Conservation (phyloP, 2,113 vertebrate genomes). For the Muntiacus reevesi region DNA sequence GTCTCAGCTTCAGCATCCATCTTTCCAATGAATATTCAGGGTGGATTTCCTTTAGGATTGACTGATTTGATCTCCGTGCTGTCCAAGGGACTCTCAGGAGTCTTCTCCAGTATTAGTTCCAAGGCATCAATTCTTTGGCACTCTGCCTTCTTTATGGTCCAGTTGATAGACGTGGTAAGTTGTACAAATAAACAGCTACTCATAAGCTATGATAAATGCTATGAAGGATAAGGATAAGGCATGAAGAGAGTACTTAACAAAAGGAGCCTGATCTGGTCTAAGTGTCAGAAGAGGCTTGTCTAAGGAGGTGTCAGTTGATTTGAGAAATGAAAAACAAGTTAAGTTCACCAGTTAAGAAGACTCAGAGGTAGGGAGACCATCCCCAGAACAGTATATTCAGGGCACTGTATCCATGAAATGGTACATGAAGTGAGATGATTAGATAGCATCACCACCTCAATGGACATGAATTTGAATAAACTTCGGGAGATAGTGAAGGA, state of each 20-base stretch:
- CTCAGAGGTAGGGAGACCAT: neutral
- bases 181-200: neutral
- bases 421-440: neutral
- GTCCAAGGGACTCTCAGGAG: neutral
- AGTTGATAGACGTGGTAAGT: neutral
- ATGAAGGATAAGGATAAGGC: neutral
- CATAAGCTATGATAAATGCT: neutral
- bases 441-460: neutral
- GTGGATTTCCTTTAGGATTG: neutral
- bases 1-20: neutral
- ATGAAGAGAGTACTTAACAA: neutral
- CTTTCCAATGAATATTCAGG: neutral
- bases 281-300: neutral
- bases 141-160: neutral
- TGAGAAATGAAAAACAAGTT: neutral
- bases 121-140: neutral
- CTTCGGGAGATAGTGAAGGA: neutral
- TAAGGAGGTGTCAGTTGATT: neutral
- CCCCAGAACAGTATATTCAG: neutral
- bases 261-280: neutral
- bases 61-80: neutral
- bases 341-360: neutral
- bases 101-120: rapidly evolving
- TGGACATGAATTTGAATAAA: neutral
- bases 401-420: neutral